Conservation (phyloP, 2,888 invertebrate species). For the Phania funesta region DNA sequence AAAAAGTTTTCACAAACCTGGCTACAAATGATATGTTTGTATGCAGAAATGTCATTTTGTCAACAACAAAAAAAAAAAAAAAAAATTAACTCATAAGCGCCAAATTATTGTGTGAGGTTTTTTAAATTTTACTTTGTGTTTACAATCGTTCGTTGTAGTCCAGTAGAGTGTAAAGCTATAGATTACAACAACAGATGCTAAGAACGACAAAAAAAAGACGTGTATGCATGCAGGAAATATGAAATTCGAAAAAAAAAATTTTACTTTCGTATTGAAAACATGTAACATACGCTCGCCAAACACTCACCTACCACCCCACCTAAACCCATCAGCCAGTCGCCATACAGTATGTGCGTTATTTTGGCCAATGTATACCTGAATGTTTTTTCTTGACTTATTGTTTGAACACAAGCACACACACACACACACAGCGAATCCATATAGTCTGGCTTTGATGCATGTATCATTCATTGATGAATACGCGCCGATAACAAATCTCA, state of each 20-base stretch:
- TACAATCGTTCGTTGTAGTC: conserved; percentile 41
- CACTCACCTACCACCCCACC: neutral
- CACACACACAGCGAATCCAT: neutral
- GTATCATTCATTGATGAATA: conserved; percentile 79
- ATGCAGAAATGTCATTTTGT: conserved; percentile 53
- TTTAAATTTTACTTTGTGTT: conserved; percentile 6
- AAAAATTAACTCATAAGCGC: conserved; percentile 22
- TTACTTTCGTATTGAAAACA: conserved; percentile 52
- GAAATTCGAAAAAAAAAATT: conserved; percentile 46
- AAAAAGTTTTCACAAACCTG: conserved; percentile 16
- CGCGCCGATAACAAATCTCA: conserved; percentile 78
- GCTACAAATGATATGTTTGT: conserved; percentile 25
- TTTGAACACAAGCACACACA: neutral
- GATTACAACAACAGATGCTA: conserved; percentile 67
- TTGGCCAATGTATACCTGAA: conserved; percentile 42
- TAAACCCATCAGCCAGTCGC: neutral
- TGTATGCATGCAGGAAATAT: conserved; percentile 46
- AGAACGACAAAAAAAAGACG: neutral
- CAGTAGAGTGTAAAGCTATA: conserved; percentile 67
- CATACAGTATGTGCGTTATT: conserved; percentile 8
- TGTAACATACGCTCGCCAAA: conserved; percentile 45
- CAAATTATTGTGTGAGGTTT: conserved; percentile 44
- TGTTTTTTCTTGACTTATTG: conserved; percentile 25
- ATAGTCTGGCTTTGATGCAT: conserved; percentile 74
- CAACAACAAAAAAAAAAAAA: neutral